phyloP scores from a whole-genome alignment of 2,113 vertebrate species.

The Mixornis gularis region DNA sequence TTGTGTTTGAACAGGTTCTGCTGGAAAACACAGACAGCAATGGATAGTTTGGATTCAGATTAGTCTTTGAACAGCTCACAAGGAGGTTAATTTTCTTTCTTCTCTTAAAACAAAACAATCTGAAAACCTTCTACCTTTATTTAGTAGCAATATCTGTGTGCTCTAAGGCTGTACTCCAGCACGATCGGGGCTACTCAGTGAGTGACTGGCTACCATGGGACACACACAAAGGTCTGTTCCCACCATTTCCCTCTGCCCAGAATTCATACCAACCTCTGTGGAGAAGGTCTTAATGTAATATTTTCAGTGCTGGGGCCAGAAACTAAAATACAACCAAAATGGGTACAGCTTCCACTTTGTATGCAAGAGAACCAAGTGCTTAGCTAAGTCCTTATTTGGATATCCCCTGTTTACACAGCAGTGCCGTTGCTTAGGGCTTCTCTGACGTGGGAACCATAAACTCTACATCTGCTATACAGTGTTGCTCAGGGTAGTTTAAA shows the following conservation, averaged over 20 bases:
- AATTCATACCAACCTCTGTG: not conserved
- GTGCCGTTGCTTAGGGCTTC: not conserved
- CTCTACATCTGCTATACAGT: not conserved
- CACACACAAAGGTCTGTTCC: not conserved
- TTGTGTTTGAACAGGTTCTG: not conserved
- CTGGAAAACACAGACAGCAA: not conserved
- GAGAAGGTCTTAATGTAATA: not conserved
- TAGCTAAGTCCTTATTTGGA: not conserved
- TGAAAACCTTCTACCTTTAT: not conserved
- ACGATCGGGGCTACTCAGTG: not conserved
- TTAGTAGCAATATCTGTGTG: not conserved
- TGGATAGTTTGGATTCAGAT: not conserved
- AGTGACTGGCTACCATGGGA: not conserved
- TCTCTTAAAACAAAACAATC: not conserved
- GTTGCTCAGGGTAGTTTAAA: not conserved
- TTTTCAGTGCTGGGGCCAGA: not conserved
- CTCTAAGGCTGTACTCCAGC: not conserved
- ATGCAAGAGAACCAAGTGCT: not conserved
- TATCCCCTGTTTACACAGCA: not conserved
- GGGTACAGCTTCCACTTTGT: not conserved
- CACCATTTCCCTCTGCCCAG: not conserved
- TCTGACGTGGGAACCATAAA: not conserved
- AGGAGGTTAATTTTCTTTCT: not conserved
- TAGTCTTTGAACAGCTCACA: not conserved
- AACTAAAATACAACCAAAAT: not conserved